These are phyloP conservation scores for Amyelois transitella DNA, from an alignment of 1,140 invertebrate genomes.

Conservation along the genomic window DNA sequence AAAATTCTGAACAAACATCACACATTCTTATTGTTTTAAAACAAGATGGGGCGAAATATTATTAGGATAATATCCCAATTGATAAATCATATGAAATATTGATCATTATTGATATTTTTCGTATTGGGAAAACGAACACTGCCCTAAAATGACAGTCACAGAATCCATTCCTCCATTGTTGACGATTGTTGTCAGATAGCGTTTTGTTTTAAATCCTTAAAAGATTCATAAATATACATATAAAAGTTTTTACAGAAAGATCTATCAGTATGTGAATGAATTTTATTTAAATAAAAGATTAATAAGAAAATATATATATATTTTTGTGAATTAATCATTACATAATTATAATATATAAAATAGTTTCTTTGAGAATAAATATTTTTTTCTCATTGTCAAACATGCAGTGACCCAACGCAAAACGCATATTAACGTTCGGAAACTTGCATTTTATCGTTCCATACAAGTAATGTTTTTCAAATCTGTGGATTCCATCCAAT, in stretches of 20 bases:
- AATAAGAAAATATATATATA: too few species aligned
- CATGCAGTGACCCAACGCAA: too few species aligned
- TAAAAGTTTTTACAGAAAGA: neutral
- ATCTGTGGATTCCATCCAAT: too few species aligned
- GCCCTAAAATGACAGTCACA: constrained; percentile 57
- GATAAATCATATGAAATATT: constrained; percentile 51
- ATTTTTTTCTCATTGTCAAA: too few species aligned
- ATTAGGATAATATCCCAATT: constrained; percentile 61
- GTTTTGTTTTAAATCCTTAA: constrained; percentile 35
- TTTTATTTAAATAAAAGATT: too few species aligned
- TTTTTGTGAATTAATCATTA: too few species aligned
- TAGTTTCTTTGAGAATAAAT: too few species aligned
- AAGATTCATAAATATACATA: neutral
- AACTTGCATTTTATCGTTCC: too few species aligned
- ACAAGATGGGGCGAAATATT: constrained; percentile 59
- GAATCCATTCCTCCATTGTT: constrained; percentile 71
- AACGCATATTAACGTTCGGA: too few species aligned
- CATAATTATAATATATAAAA: too few species aligned
- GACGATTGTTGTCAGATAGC: constrained; percentile 69
- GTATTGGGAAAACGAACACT: constrained; percentile 68
- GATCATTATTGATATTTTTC: constrained; percentile 72
- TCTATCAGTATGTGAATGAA: too few species aligned
- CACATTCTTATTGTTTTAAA: constrained; percentile 78
- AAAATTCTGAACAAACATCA: constrained; percentile 86
- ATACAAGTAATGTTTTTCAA: too few species aligned